Conservation (phyloP, 2,888 invertebrate genomes). For the Limnephilus lunatus region DNA sequence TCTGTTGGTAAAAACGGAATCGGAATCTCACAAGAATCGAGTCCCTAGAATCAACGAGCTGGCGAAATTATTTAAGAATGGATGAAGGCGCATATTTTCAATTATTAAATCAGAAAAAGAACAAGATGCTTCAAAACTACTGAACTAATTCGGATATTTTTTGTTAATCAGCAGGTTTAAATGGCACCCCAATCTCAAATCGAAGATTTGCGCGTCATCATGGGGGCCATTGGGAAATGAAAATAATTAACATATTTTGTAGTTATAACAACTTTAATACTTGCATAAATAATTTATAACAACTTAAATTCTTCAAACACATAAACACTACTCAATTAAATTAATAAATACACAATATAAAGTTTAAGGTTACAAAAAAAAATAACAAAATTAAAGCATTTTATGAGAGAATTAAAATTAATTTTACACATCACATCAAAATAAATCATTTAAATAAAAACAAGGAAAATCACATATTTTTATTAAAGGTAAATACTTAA, state of each 20-base stretch:
- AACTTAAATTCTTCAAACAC: not conserved
- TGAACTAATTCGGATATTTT: no score
- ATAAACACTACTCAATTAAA: not conserved
- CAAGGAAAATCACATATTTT: not conserved
- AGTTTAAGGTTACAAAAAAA: not conserved
- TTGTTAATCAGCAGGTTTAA: no score
- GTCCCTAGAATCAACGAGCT: no score
- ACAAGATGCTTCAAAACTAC: no score
- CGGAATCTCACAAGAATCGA: no score
- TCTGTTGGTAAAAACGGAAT: no score
- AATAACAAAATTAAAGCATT: not conserved
- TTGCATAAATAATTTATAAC: not conserved
- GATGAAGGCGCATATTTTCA: no score
- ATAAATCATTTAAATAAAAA: not conserved
- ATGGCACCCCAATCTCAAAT: no score
- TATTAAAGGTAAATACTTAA: not conserved
- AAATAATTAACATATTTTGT: not conserved
- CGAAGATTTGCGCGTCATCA: no score
- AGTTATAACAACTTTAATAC: not conserved
- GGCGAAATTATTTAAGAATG: no score
- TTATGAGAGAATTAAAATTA: not conserved
- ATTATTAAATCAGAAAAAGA: no score
- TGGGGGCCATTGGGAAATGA: not conserved
- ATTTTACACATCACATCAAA: not conserved
- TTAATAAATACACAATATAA: not conserved